Base-by-base conservation (phyloP, 2,113 vertebrate species). In the Ictidomys tridecemlineatus region DNA sequence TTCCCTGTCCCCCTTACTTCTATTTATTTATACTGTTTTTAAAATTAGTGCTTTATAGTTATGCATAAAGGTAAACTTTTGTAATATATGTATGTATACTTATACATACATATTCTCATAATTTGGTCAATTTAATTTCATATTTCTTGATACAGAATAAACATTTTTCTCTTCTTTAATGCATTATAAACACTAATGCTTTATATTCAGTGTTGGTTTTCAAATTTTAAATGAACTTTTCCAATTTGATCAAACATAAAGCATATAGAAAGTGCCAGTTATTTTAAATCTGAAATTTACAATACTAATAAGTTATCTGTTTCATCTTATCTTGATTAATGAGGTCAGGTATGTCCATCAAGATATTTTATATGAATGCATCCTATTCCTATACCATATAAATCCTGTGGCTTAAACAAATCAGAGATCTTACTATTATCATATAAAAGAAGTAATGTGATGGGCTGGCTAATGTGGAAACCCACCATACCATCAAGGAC, bases 241-340 rank as follows among this genome's bases (percentile, higher is more conserved):
- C 11, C 20, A 67, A 51, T 24, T 89, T 95, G 32, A 89, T 37
- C 45, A 91, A 84, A 76, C 39, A 78, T 34, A 53, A 96, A 89
- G n/a, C 14, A 69, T 45, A 76, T 78, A 65, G 42, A 91, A 87
- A 69, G 5, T 74, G 45, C 26, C 30, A 26, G 22, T 89, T 91
- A 42, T 70, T 73, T 85, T 53, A 93, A 70, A 95, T 20, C 3
- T n/a, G 61, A 86, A 34, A 83, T 61, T 91, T 93, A 76, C 10
- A 87, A 8, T 79, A 80, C 82, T 89, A 89, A 72, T 74, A 34
- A 84, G 24, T 58, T 37, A 77, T 67, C 61, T 61, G 26, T 39
- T 91, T 39, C 24, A 91, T 93, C 34, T 76, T 22, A 58, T 12
- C 65, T 78, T 92, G 84, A 85, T 85, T 77, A 92, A 77, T 73